phyloP scores from a whole-genome alignment of 2,797 vertebrate genomes.

The Tragelaphus eurycerus region DNA sequence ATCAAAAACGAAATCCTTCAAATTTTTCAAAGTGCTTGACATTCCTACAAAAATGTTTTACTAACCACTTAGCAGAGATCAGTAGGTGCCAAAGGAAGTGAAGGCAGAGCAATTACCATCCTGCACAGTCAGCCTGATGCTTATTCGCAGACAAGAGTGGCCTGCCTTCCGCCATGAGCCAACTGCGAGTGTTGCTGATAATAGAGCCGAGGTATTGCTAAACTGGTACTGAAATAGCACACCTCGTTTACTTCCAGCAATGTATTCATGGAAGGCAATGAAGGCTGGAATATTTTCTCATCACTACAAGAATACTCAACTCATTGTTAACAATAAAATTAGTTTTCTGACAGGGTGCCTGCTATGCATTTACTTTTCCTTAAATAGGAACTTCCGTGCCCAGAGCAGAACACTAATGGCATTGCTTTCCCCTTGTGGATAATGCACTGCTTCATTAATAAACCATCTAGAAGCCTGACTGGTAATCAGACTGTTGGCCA shows the following conservation, averaged over 20 bases:
- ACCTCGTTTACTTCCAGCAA: constrained; percentile 77
- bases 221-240: constrained; percentile 76
- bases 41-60: constrained; percentile 83
- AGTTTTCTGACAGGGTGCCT: constrained; percentile 66
- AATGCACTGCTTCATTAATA: constrained; percentile 58
- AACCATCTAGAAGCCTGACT: constrained; percentile 53
- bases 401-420: not conserved
- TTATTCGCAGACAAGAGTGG: constrained; percentile 84
- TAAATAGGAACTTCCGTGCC: constrained; percentile 50
- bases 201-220: constrained; percentile 76
- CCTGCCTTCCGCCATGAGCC: constrained; percentile 81
- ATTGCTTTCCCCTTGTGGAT: constrained; percentile 53
- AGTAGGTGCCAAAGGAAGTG: constrained; percentile 84
- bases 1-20: constrained; percentile 79
- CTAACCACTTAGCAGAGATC: constrained; percentile 84
- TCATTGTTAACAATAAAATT: constrained; percentile 77
- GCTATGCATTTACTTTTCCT: constrained; percentile 70
- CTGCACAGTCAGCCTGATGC: constrained; percentile 84
- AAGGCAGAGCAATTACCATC: constrained; percentile 85
- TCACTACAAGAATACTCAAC: constrained; percentile 67
- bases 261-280: constrained; percentile 79
- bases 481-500: constrained; percentile 42
- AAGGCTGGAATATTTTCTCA: constrained; percentile 74
- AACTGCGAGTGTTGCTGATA: constrained; percentile 83
- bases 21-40: constrained; percentile 83